Percentiles rank a stretch among this genome's conserved stretches.
phyloP scores from a whole-genome alignment of 1,140 invertebrate genomes.

The Formica exsecta region DNA sequence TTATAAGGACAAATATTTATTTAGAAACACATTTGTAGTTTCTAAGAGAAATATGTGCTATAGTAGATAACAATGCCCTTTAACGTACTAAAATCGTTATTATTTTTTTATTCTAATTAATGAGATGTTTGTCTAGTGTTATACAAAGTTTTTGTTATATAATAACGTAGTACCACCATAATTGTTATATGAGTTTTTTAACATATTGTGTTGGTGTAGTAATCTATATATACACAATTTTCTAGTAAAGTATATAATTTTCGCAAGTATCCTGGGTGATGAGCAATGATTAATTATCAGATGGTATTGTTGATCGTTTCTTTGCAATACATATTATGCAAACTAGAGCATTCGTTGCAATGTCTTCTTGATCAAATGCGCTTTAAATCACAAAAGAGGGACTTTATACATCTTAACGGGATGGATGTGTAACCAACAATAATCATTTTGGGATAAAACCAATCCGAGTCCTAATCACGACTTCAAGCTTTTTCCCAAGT shows the following conservation, averaged over 20 bases:
- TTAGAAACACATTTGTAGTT: not conserved
- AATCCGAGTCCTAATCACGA: slow-evolving; percentile 68
- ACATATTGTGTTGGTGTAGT: slow-evolving; percentile 15
- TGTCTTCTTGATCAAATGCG: not conserved
- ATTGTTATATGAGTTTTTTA: slow-evolving; percentile 22
- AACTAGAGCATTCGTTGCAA: not conserved
- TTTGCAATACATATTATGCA: not conserved
- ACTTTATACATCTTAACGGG: not conserved
- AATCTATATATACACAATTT: slow-evolving; percentile 20
- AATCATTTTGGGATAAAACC: slow-evolving; percentile 19
- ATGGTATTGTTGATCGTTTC: slow-evolving; percentile 23
- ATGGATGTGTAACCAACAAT: not conserved
- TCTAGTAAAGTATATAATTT: slow-evolving; percentile 10
- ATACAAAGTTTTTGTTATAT: slow-evolving; percentile 4
- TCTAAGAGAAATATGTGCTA: not conserved
- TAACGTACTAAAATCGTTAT: not conserved
- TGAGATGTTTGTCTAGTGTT: slow-evolving; percentile 22
- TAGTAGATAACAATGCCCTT: not conserved
- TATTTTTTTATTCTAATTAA: not conserved
- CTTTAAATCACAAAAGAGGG: not conserved
- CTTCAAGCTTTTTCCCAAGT: slow-evolving; percentile 72
- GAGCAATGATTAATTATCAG: slow-evolving; percentile 30
- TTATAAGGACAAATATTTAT: not conserved
- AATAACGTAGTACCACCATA: slow-evolving; percentile 22
- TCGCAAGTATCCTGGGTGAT: slow-evolving; percentile 27